phyloP scores from a whole-genome alignment of 2,888 invertebrate genomes.

The Drosophila ezoana region DNA sequence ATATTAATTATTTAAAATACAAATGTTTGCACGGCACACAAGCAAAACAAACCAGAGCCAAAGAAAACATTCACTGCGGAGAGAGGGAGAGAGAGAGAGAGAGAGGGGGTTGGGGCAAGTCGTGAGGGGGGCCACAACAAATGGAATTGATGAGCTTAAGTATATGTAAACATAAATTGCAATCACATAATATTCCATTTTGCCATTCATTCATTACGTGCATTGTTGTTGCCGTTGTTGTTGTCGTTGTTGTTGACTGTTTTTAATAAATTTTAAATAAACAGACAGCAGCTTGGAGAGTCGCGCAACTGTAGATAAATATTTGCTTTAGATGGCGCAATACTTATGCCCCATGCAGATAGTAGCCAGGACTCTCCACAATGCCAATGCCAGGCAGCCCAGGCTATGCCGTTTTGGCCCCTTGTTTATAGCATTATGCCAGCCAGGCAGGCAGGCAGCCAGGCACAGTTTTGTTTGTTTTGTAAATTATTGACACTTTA shows the following conservation, averaged over 20 bases:
- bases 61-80: not conserved
- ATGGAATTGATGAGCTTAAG: constrained; percentile 77
- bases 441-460: constrained; percentile 35
- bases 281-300: constrained; percentile 48
- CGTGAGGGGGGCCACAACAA: constrained; percentile 18
- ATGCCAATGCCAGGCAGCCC: constrained; percentile 4
- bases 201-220: constrained; percentile 46
- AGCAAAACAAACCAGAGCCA: constrained; percentile 25
- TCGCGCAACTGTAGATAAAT: constrained; percentile 61
- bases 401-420: not conserved
- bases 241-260: constrained; percentile 32
- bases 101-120: not conserved
- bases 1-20: constrained; percentile 76
- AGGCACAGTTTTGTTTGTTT: constrained; percentile 72
- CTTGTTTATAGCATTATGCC: constrained; percentile 64
- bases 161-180: constrained; percentile 77
- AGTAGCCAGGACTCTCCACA: not conserved
- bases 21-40: constrained; percentile 64
- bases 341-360: constrained; percentile 39
- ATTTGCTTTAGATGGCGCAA: constrained; percentile 75
- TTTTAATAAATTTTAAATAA: constrained; percentile 81
- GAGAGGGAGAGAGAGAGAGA: not conserved
- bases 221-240: constrained; percentile 23
- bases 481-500: constrained; percentile 81
- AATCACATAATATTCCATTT: constrained; percentile 72